These are phyloP conservation scores for Pedionomus torquatus DNA, from an alignment of 2,113 vertebrate genomes.

Conservation along the genomic window DNA sequence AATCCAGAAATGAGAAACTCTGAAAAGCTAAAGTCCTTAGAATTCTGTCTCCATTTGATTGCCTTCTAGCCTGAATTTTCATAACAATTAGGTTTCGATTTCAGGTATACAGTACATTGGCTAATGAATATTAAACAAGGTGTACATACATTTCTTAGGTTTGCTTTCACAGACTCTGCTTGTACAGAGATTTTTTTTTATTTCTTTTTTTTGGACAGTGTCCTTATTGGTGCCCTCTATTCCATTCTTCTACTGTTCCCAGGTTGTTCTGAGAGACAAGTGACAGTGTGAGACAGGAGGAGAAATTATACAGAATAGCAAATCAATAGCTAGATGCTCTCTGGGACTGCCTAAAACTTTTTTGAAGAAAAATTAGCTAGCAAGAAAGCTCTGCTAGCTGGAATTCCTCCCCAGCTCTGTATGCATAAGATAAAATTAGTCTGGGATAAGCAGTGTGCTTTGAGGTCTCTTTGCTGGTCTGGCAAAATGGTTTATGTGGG, in stretches of 20 bases:
- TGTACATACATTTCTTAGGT: background rate
- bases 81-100: background rate
- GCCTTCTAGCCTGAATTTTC: conserved; percentile 5
- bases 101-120: background rate
- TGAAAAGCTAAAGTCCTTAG: background rate
- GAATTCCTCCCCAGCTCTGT: conserved; percentile 10
- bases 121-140: conserved; percentile 42
- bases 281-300: background rate
- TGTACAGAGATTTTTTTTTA: background rate
- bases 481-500: background rate
- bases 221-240: conserved; percentile 24
- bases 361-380: conserved; percentile 58
- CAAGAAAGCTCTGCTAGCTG: background rate
- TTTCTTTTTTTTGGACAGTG: background rate
- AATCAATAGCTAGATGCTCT: conserved; percentile 36
- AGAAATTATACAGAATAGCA: conserved; percentile 21
- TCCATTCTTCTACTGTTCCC: conserved; percentile 8
- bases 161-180: background rate
- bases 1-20: conserved; percentile 3
- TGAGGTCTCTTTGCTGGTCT: background rate
- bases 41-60: background rate
- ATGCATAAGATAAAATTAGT: conserved; percentile 8
- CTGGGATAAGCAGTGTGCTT: background rate
- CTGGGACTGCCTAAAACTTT: conserved; percentile 32
- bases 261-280: conserved; percentile 17